Evolutionary conservation across 1,140 invertebrate genomes (phyloP), one percentile per base, ranked within the genome.

Genomic region (Zaprionus vittiger): DNA sequence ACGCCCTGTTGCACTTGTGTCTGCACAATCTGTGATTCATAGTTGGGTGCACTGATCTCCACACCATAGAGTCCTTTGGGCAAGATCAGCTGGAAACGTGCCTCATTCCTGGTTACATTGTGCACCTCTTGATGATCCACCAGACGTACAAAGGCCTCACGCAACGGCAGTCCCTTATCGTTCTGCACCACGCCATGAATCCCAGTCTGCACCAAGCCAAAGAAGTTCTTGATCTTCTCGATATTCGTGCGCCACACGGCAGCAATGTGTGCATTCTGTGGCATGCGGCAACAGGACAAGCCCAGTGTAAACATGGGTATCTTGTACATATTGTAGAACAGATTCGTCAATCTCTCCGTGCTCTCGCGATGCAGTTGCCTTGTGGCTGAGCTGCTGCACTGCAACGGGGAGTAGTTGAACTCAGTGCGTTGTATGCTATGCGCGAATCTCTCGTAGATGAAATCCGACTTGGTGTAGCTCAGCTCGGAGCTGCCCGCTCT

Each of bases 241-340:
- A 98, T 93, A 91, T 96, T 96, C 44, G 96, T 94, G 65, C 95
- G 94, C 97, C 97, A 98, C 5, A 97, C 94, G 49, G 93, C 94
- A 0, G 95, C 95, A 28, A 98, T 94, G 11, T 95, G 93, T 5
- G 93, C 92, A 14, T 95, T 93, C 1, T 86, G 68, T 0, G 97
- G 97, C 94, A 96, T 96, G 77, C 96, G 96, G 84, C 97, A 98
- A 82, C 97, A 98, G 54, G 95, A 94, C 6, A 95, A 70, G 1
- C 95, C 95, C 26, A 95, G 92, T 0, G 95, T 94, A n/a, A 95
- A 93, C 73, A 95, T 92, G 0, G 95, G 94, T 1, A 94, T 92
- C 14, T 94, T 93, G 71, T 93, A 95, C 73, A 94, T 92, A 38
- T 94, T 94, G 67, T 93, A 94, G 2, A 95, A 70, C 28, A 94